A percentile compares a stretch with the other conserved stretches of the same genome.
These are phyloP conservation scores for Rhagoletis zephyria DNA, from an alignment of 1,140 invertebrate genomes.

Conservation along the genomic window DNA sequence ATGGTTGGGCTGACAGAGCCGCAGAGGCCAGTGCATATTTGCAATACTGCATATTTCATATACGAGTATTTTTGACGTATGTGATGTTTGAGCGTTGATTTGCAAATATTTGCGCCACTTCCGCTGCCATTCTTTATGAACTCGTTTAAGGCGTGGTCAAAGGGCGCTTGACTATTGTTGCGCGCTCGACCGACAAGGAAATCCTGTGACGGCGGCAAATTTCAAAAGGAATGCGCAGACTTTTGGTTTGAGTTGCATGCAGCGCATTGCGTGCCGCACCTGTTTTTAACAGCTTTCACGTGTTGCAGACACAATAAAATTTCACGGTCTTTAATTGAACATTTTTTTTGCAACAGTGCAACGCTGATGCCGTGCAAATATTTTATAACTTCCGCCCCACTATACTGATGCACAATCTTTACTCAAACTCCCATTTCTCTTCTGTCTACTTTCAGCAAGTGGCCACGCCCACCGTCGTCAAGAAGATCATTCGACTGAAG, in stretches of 20 bases:
- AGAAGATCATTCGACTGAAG: conserved; percentile 91
- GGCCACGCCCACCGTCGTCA: conserved; percentile 91
- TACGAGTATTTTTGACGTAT: not conserved
- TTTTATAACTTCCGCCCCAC: too few relatives aligned
- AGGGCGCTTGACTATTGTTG: conserved; percentile 26
- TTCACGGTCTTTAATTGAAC: conserved; percentile 69
- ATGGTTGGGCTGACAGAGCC: not conserved
- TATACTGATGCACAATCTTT: too few relatives aligned
- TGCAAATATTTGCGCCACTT: conserved; percentile 39
- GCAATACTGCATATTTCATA: not conserved
- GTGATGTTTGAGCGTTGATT: not conserved
- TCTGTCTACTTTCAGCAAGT: conserved; percentile 83
- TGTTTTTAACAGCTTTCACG: not conserved
- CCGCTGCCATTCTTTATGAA: conserved; percentile 3
- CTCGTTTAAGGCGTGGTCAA: conserved; percentile 25
- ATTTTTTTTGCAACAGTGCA: not conserved
- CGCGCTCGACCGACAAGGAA: conserved; percentile 12
- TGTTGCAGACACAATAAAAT: conserved; percentile 60
- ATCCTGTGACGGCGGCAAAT: conserved; percentile 41
- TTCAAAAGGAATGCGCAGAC: not conserved
- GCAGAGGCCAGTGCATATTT: not conserved
- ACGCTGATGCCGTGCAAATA: not conserved
- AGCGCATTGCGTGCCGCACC: conserved; percentile 18
- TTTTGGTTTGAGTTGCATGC: not conserved
- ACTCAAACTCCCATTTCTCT: too few relatives aligned